These are phyloP conservation scores for Strix uralensis DNA, from an alignment of 2,113 vertebrate genomes.

Conservation along the genomic window DNA sequence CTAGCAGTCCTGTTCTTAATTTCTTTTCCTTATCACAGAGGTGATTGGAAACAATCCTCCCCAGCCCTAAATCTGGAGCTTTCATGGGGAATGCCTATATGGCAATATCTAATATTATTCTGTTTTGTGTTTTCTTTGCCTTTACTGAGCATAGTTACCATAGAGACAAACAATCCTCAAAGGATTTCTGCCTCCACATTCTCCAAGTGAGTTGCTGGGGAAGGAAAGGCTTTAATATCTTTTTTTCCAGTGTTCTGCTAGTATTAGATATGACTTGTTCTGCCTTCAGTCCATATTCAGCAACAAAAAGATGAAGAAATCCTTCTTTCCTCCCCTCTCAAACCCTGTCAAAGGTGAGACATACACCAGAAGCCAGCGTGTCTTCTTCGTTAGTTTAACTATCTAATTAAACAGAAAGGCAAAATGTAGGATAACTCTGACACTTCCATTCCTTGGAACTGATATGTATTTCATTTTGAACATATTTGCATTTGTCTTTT, in stretches of 20 bases:
- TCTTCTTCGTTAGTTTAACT: background rate
- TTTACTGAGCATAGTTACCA: constrained; percentile 17
- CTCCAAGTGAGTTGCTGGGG: background rate
- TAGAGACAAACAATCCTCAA: constrained; percentile 45
- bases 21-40: background rate
- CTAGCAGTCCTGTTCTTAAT: background rate
- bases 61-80: background rate
- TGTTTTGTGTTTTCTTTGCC: background rate
- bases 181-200: background rate
- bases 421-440: background rate
- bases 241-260: background rate
- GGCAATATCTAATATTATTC: background rate
- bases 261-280: background rate
- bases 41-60: background rate
- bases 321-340: background rate
- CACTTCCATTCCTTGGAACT: background rate
- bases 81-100: background rate
- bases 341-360: background rate
- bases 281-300: background rate
- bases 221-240: background rate
- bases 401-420: constrained; percentile 8
- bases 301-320: background rate
- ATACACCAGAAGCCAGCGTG: background rate
- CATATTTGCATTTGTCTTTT: background rate
- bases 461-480: background rate